These are phyloP conservation scores for Bujurquina vittata DNA, from an alignment of 2,113 vertebrate species.

Conservation along the genomic window DNA sequence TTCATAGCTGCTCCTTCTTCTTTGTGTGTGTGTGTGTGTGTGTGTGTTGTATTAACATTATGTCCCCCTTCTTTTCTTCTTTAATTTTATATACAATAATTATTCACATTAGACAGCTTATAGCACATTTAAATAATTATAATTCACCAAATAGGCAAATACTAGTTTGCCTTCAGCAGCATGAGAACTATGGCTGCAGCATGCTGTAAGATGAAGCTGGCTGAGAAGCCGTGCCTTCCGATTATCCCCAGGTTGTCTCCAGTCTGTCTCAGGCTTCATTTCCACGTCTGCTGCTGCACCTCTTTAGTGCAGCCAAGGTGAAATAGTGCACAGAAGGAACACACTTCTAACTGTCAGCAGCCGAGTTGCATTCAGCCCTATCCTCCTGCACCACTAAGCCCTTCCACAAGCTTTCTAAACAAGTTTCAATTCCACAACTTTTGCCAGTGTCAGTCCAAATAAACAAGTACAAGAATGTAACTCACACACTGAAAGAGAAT, in stretches of 20 bases:
- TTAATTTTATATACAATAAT: not conserved
- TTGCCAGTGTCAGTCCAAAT: constrained; percentile 59
- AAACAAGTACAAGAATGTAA: constrained; percentile 56
- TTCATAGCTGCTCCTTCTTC: too few species aligned
- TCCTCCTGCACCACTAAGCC: constrained; percentile 39
- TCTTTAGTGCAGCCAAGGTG: constrained; percentile 51
- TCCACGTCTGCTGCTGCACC: constrained; percentile 24
- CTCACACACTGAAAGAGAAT: constrained; percentile 18
- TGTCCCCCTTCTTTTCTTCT: not conserved
- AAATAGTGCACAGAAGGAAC: constrained; percentile 47
- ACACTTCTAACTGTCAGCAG: constrained; percentile 48
- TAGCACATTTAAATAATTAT: not conserved
- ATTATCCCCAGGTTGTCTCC: constrained; percentile 36
- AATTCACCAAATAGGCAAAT: not conserved
- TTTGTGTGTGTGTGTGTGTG: too few species aligned
- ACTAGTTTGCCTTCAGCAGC: not conserved
- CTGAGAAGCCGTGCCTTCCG: not conserved
- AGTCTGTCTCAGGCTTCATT: constrained; percentile 20
- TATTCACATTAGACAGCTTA: not conserved
- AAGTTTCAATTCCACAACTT: constrained; percentile 53
- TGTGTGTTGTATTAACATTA: not conserved
- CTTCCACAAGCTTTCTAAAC: constrained; percentile 56
- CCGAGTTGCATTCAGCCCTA: constrained; percentile 36
- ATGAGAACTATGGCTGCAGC: not conserved
- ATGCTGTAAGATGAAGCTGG: constrained; percentile 8